Conservation (phyloP, 2,888 invertebrate genomes). For the Alloplasta piceator region DNA sequence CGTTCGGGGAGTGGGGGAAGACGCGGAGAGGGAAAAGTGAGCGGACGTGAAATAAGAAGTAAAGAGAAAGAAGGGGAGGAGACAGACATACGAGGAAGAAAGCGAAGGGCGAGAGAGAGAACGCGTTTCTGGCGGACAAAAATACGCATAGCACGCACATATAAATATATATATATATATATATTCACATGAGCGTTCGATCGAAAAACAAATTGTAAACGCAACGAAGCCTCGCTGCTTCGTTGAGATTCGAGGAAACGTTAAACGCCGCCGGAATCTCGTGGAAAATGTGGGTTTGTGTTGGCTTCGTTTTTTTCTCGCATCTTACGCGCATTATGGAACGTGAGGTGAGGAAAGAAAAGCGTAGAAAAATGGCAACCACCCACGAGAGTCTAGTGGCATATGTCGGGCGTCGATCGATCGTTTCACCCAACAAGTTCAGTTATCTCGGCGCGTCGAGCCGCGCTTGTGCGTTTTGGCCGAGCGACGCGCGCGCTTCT, state of each 20-base stretch:
- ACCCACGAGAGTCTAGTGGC: conserved; percentile 53
- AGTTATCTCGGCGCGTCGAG: conserved; percentile 60
- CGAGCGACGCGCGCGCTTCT: conserved; percentile 26
- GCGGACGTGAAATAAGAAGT: conserved; percentile 11
- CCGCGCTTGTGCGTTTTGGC: conserved; percentile 35
- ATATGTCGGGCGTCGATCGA: conserved; percentile 62
- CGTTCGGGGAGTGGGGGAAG: not conserved
- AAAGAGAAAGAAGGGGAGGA: conserved; percentile 16
- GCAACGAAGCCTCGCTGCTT: not conserved
- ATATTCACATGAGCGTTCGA: too few species aligned
- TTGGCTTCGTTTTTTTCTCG: not conserved
- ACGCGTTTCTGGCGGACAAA: not conserved
- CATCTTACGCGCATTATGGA: not conserved
- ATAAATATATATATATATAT: too few species aligned
- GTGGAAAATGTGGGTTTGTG: not conserved
- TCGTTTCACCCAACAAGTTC: conserved; percentile 38
- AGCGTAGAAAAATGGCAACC: conserved; percentile 61
- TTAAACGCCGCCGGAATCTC: too few species aligned
- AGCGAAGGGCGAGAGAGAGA: conserved; percentile 17
- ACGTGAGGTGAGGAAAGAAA: conserved; percentile 51
- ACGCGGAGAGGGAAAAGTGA: conserved; percentile 33
- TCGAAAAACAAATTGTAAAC: not conserved
- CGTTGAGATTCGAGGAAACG: not conserved
- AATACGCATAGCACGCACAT: conserved; percentile 13
- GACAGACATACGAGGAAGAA: not conserved